Percentiles rank a stretch among this genome's conserved stretches.
Evolutionary conservation across 2,113 vertebrate species (phyloP).

Genomic region (Halichoerus grypus): DNA sequence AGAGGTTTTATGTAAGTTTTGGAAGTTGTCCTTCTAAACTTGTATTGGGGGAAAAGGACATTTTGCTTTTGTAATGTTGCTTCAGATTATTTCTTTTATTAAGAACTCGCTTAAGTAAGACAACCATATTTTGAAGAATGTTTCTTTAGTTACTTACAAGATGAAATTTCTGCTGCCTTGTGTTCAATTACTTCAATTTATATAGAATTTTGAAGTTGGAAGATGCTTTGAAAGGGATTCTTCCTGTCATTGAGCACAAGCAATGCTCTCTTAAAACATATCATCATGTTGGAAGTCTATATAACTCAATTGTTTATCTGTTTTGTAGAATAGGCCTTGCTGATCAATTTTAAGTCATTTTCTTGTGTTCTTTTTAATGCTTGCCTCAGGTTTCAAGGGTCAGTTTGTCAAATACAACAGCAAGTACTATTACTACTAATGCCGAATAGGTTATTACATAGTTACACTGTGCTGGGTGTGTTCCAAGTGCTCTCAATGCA

Average conservation of each 20-base stretch:
- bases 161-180: constrained; percentile 17
- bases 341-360: constrained; percentile 7
- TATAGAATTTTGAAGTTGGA: background rate
- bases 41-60: background rate
- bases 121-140: background rate
- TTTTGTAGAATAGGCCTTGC: background rate
- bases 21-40: background rate
- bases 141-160: background rate
- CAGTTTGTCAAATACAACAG: background rate
- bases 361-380: background rate
- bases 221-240: background rate
- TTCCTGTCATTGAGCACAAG: background rate
- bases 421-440: background rate
- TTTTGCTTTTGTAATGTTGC: background rate
- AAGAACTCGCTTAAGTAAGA: background rate
- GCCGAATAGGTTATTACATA: background rate
- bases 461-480: background rate
- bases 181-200: background rate
- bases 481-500: background rate
- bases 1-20: background rate
- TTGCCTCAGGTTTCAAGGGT: background rate
- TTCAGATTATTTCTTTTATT: background rate
- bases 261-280: background rate
- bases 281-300: background rate
- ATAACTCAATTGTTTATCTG: background rate